phyloP scores from a whole-genome alignment of 2,797 vertebrate genomes.

The Hydrophis major region DNA sequence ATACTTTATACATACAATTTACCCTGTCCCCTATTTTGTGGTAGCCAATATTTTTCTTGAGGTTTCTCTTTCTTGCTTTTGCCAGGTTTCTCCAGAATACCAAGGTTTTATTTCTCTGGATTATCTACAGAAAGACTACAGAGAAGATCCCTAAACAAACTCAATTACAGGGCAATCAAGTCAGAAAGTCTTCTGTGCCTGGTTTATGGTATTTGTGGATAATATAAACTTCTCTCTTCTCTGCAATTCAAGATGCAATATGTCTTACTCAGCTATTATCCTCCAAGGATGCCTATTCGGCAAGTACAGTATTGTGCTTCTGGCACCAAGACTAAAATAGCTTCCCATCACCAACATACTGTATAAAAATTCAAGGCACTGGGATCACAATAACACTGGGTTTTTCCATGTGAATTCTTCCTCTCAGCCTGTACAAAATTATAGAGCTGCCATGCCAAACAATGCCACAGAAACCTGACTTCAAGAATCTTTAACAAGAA shows the following conservation, averaged over 20 bases:
- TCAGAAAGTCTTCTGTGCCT: not conserved
- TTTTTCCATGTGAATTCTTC: not conserved
- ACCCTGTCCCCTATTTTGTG: not conserved
- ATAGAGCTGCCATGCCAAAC: not conserved
- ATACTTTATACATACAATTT: not conserved
- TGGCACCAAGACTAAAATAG: constrained; percentile 16
- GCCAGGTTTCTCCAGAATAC: not conserved
- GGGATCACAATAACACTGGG: not conserved
- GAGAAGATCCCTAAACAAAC: not conserved
- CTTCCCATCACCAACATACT: not conserved
- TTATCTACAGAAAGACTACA: not conserved
- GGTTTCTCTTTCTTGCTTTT: not conserved
- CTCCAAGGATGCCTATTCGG: not conserved
- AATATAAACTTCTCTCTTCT: not conserved
- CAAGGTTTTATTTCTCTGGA: not conserved
- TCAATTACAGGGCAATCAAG: not conserved
- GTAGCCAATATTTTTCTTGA: not conserved
- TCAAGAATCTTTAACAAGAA: not conserved
- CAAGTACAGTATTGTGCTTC: constrained; percentile 3
- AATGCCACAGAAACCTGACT: not conserved
- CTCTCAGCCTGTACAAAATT: not conserved
- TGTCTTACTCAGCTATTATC: not conserved
- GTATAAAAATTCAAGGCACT: not conserved
- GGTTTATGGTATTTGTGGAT: not conserved
- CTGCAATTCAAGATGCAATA: not conserved